Percentiles rank a stretch among this genome's conserved stretches.
Evolutionary conservation across 2,113 vertebrate genomes (phyloP).

Genomic region (Otus sunia): DNA sequence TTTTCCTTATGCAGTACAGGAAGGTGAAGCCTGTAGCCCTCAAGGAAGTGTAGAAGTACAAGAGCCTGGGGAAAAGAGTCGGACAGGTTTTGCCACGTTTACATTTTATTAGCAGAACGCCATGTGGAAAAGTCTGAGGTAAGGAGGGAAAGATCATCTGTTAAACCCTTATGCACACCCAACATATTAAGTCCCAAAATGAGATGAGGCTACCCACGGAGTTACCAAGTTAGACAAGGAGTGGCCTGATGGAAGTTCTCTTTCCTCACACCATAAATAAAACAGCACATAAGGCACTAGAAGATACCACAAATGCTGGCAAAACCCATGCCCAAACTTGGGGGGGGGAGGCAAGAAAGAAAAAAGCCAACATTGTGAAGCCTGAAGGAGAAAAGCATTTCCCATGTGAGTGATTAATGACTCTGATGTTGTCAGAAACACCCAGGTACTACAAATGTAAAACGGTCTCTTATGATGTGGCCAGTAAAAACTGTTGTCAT

Average conservation of each 20-base stretch:
- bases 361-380: background rate
- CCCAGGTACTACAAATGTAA: background rate
- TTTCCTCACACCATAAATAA: background rate
- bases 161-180: background rate
- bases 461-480: background rate
- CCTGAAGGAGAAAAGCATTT: background rate
- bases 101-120: background rate
- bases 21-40: background rate
- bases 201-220: background rate
- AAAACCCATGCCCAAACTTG: background rate
- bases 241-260: background rate
- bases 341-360: fast-evolving
- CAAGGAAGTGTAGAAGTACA: background rate
- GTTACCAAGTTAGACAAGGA: background rate
- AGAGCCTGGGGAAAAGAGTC: background rate
- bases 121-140: background rate
- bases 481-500: background rate
- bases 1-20: background rate
- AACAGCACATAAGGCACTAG: background rate
- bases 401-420: background rate
- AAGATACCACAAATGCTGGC: background rate
- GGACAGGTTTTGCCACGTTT: background rate
- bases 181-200: background rate
- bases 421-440: background rate
- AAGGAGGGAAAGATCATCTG: background rate